Evolutionary conservation across 2,797 vertebrate genomes (phyloP), one percentile per base, ranked within the genome.

Genomic region (Gouania willdenowi): DNA sequence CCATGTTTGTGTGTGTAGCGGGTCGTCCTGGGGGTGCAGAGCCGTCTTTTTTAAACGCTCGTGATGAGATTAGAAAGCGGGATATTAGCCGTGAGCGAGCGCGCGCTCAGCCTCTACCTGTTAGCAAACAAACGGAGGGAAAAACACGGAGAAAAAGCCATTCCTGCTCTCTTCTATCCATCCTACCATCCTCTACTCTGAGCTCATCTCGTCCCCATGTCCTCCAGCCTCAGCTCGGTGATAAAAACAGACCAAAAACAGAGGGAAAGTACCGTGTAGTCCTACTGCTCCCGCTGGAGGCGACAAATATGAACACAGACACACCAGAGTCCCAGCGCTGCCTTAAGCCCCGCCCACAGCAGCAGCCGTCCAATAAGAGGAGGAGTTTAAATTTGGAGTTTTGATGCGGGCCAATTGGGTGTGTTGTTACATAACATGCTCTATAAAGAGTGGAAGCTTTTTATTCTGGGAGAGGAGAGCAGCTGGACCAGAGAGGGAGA

Each of bases 351-450:
- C 79, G 69, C 85, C 85, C 66, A 26, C 19, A 10, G 5, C 8
- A 2, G 8, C 25, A 16, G 15, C 8, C 3, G 34, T 8, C 87
- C 88, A 90, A 89, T 89, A 77, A 46, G 20, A 28, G 1, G 15
- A 8, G 2, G 16, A 39, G 38, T 79, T 83, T 56, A 66, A 79
- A 82, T 83, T 71, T 66, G 64, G 75, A 75, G 60, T 79, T 77
- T 69, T 41, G 38, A 71, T 69, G 65, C 67, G 48, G 68, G 47
- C 86, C 87, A 88, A 89, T 81, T 38, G 49, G 51, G 75, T 40
- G 5, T 6, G 41, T 40, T 54, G 69, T 87, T 86, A 81, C 84
- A 75, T 83, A 79, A 84, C 23, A 44, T 35, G 5, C 43, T 37
- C 12, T 53, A 59, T 63, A 46, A 44, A 58, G 58, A 41, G 45